Evolutionary conservation across 2,113 vertebrate species (phyloP).

Genomic region (Zosterops borbonicus): DNA sequence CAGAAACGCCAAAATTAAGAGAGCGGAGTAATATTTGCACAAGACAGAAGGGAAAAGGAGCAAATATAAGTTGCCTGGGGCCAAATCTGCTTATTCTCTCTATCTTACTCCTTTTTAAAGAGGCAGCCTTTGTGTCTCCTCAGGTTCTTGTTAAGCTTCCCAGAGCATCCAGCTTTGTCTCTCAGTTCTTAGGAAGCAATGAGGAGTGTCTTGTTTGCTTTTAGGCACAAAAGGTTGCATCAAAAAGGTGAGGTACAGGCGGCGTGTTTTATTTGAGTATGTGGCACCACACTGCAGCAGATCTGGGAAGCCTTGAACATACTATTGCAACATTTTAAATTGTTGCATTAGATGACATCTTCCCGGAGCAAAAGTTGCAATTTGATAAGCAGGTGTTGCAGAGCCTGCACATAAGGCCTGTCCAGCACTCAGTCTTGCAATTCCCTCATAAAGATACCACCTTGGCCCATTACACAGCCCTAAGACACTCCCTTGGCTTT

Average conservation of each 20-base stretch:
- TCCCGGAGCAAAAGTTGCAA: not conserved
- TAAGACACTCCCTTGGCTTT: not conserved
- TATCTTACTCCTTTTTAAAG: not conserved
- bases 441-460: not conserved
- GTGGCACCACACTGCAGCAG: not conserved
- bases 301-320: not conserved
- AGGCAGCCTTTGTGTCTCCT: not conserved
- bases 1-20: not conserved
- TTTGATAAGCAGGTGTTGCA: not conserved
- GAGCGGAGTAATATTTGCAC: not conserved
- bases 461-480: not conserved
- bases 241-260: not conserved
- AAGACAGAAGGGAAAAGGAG: not conserved
- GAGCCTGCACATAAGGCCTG: not conserved
- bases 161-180: not conserved
- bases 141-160: conserved; percentile 3
- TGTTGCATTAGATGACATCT: not conserved
- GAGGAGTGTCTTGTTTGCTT: not conserved
- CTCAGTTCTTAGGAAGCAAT: not conserved
- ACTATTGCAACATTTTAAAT: not conserved
- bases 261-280: not conserved
- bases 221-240: not conserved
- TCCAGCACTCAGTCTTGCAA: not conserved
- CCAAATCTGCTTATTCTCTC: not conserved
- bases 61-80: conserved; percentile 1